Percentiles rank a stretch among this genome's conserved stretches.
phyloP scores from a whole-genome alignment of 2,888 invertebrate species.

The Cyaniris semiargus region DNA sequence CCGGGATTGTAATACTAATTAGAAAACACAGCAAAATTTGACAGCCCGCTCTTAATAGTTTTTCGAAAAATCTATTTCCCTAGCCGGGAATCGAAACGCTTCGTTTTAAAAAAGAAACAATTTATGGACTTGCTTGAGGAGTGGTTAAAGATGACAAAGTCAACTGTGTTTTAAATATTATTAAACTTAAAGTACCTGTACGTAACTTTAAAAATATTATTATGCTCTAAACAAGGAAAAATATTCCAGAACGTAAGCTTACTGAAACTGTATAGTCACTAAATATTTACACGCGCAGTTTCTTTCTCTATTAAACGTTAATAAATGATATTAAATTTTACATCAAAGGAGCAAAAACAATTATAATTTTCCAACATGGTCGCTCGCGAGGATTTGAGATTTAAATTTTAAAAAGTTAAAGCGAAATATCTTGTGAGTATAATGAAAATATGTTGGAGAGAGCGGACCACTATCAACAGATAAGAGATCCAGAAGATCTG shows the following conservation, averaged over 20 bases:
- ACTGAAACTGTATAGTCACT: background rate
- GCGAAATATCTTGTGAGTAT: conserved; percentile 20
- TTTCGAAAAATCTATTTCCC: background rate
- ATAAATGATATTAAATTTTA: conserved; percentile 19
- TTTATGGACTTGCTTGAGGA: no score
- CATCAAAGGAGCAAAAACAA: conserved; percentile 23
- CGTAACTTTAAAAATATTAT: no score
- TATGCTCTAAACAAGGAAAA: no score
- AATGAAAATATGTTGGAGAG: conserved; percentile 3
- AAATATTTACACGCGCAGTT: background rate
- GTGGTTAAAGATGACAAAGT: no score
- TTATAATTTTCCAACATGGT: conserved; percentile 15
- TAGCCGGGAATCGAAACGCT: no score
- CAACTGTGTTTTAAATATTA: no score
- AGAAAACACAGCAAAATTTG: no score
- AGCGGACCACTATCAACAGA: background rate
- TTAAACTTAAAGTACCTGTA: no score
- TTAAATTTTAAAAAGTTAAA: conserved; percentile 23
- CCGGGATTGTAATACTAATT: no score
- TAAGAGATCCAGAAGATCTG: background rate
- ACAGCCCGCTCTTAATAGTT: no score
- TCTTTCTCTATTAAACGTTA: conserved; percentile 15
- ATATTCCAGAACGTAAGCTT: no score
- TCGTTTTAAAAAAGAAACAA: background rate
- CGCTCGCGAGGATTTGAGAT: background rate